phyloP scores from a whole-genome alignment of 2,113 vertebrate species.

The Oriolus oriolus region DNA sequence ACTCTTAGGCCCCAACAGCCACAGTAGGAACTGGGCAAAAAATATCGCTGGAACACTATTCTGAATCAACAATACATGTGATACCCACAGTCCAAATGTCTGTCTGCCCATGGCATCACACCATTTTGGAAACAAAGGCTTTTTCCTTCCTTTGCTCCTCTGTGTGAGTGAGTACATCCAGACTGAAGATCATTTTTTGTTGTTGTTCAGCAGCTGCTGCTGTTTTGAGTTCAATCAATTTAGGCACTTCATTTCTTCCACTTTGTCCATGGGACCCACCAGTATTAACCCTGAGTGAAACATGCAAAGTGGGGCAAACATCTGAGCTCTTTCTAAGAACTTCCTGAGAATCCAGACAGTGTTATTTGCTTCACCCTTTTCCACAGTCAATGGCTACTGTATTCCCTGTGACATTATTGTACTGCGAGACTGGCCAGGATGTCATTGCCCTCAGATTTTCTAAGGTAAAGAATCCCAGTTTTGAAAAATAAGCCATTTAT shows the following conservation, averaged over 20 bases:
- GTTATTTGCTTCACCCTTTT: not conserved
- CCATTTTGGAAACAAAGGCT: not conserved
- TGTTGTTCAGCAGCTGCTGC: not conserved
- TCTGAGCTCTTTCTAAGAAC: not conserved
- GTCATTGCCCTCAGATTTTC: not conserved
- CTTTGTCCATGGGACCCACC: not conserved
- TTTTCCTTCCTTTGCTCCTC: not conserved
- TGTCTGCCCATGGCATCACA: not conserved
- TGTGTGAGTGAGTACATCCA: not conserved
- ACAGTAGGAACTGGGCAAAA: not conserved
- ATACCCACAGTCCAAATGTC: not conserved
- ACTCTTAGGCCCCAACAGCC: not conserved
- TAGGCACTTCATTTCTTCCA: not conserved
- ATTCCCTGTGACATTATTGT: not conserved
- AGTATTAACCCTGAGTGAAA: not conserved
- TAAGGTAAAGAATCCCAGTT: not conserved
- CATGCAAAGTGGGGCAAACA: rapidly evolving
- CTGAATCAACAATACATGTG: not conserved
- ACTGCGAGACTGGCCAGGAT: not conserved
- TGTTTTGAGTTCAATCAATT: not conserved
- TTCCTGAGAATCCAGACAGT: not conserved
- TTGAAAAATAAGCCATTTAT: not conserved
- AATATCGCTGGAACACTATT: rapidly evolving
- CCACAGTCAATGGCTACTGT: not conserved
- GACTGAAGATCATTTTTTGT: not conserved